Percentiles rank a stretch among this genome's conserved stretches.
phyloP scores from a whole-genome alignment of 2,113 vertebrate species.

The Cyprinodon brontotheroides region DNA sequence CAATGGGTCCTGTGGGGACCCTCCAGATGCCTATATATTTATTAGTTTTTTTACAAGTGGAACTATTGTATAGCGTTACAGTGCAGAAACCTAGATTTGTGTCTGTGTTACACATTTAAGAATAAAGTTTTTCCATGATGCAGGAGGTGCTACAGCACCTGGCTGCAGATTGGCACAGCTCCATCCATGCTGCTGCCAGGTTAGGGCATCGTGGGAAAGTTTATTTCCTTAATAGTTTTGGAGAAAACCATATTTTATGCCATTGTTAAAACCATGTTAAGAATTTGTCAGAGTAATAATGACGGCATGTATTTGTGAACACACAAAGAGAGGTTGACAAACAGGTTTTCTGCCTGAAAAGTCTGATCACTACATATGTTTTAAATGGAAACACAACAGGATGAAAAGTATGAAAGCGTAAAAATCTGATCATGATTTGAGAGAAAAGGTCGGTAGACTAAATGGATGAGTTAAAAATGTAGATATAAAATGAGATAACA shows the following conservation, averaged over 20 bases:
- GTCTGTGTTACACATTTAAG: neutral
- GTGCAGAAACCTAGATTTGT: neutral
- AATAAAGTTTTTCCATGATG: neutral
- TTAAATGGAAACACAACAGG: neutral
- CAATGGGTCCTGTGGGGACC: neutral
- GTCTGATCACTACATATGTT: neutral
- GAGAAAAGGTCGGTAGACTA: neutral
- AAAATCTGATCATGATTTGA: no score
- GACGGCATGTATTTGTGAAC: neutral
- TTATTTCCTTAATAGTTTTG: neutral
- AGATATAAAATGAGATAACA: neutral
- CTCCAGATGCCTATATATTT: neutral
- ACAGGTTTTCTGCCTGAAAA: neutral
- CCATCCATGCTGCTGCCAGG: no score
- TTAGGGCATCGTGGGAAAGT: neutral
- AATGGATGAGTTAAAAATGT: neutral
- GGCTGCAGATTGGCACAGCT: no score
- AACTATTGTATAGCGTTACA: neutral
- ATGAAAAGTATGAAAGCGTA: no score
- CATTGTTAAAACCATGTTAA: neutral
- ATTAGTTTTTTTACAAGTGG: neutral
- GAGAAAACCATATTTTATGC: neutral
- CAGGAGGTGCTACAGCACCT: no score
- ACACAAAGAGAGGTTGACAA: neutral
- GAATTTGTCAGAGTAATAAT: neutral